A percentile compares a stretch with the other conserved stretches of the same genome.
Evolutionary conservation across 2,888 invertebrate genomes (phyloP).

Genomic region (Leucophenga montana): DNA sequence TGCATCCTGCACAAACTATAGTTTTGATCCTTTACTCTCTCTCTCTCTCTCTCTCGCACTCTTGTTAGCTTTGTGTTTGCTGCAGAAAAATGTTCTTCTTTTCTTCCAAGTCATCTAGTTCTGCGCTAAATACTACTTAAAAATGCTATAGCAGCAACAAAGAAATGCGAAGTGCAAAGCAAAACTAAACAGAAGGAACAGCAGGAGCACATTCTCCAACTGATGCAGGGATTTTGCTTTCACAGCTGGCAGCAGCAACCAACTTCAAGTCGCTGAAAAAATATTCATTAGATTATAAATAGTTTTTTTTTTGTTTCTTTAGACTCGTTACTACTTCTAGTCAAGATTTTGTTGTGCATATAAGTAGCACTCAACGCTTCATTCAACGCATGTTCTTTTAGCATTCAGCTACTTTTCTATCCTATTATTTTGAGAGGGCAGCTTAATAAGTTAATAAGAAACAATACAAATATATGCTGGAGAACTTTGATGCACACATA

Average conservation of each 20-base stretch:
- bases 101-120: conserved; percentile 21
- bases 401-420: background rate
- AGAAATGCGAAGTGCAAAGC: background rate
- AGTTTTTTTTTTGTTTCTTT: conserved; percentile 24
- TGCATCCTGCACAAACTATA: conserved; percentile 22
- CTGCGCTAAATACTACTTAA: conserved; percentile 34
- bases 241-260: conserved; percentile 33
- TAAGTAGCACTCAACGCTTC: conserved; percentile 17
- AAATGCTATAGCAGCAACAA: conserved; percentile 20
- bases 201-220: conserved; percentile 4
- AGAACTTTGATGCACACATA: too few species aligned
- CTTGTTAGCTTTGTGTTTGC: conserved; percentile 1
- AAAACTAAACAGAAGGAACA: background rate
- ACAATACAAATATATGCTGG: too few species aligned
- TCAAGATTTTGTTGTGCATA: conserved; percentile 1
- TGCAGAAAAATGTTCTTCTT: background rate
- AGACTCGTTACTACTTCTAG: background rate
- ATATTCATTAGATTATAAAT: conserved; percentile 45
- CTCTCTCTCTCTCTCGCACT: background rate
- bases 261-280: conserved; percentile 40
- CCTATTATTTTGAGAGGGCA: too few species aligned
- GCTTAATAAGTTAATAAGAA: too few species aligned
- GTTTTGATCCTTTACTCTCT: conserved; percentile 14
- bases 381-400: conserved; percentile 12
- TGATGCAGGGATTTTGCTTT: conserved; percentile 23